phyloP scores from a whole-genome alignment of 1,140 invertebrate species.

The Ostrea denselamellosa region DNA sequence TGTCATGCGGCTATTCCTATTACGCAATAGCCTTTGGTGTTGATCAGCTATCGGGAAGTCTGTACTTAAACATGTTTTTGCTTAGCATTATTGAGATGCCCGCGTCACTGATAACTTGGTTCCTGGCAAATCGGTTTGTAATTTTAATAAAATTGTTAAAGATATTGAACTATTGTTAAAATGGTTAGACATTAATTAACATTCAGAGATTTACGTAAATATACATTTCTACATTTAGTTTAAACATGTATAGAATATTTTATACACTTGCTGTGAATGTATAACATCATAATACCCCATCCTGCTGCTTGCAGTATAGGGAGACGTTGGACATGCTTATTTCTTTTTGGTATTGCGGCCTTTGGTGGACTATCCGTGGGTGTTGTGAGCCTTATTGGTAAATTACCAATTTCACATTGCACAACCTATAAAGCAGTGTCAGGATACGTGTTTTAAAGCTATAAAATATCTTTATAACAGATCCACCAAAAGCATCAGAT shows the following conservation, averaged over 20 bases:
- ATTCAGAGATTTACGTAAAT: too few species aligned
- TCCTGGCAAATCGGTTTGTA: constrained; percentile 48
- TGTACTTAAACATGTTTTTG: constrained; percentile 63
- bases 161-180: too few species aligned
- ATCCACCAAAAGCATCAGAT: neutral
- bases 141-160: neutral
- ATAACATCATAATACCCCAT: too few species aligned
- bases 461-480: constrained; percentile 8
- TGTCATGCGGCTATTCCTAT: constrained; percentile 51
- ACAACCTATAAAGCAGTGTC: neutral
- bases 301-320: neutral
- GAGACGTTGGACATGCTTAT: neutral
- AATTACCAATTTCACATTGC: neutral
- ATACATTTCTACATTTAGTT: too few species aligned
- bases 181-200: too few species aligned
- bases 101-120: neutral
- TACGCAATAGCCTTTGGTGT: constrained; percentile 64
- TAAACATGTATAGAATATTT: too few species aligned
- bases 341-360: neutral
- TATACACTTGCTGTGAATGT: too few species aligned
- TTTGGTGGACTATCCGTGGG: neutral
- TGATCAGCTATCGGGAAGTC: constrained; percentile 55
- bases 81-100: constrained; percentile 55
- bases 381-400: neutral
- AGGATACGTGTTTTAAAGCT: neutral